phyloP scores from a whole-genome alignment of 1,140 invertebrate species.

The Drosophila carrolli region DNA sequence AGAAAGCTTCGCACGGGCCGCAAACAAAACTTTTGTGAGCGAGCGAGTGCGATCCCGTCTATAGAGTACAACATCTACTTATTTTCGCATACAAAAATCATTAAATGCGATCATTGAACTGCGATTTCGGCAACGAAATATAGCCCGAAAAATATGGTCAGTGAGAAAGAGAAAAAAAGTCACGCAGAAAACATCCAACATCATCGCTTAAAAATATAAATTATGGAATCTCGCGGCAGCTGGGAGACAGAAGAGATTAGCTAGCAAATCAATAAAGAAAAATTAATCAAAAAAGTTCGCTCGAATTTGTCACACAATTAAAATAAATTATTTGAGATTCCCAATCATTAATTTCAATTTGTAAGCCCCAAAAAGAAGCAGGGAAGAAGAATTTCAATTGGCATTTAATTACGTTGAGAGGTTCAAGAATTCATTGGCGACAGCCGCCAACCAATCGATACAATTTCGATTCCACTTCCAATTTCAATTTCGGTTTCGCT shows the following conservation, averaged over 20 bases:
- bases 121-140: constrained; percentile 44
- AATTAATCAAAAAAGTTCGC: constrained; percentile 61
- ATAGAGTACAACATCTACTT: constrained; percentile 75
- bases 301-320: constrained; percentile 74
- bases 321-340: constrained; percentile 65
- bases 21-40: constrained; percentile 60
- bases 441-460: constrained; percentile 73
- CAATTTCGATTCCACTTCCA: constrained; percentile 56
- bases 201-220: constrained; percentile 67
- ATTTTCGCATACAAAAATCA: constrained; percentile 83
- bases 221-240: constrained; percentile 42
- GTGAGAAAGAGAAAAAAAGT: constrained; percentile 7
- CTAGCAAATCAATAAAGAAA: constrained; percentile 52
- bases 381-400: constrained; percentile 68
- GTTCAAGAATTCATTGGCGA: constrained; percentile 69
- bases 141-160: constrained; percentile 7
- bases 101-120: constrained; percentile 81
- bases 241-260: constrained; percentile 51
- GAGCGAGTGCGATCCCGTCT: constrained; percentile 48
- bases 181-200: constrained; percentile 32
- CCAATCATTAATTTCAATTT: constrained; percentile 65
- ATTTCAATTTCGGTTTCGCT: constrained; percentile 65
- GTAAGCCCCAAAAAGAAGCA: constrained; percentile 30
- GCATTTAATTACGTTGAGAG: constrained; percentile 74
- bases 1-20: constrained; percentile 73